phyloP scores from a whole-genome alignment of 2,113 vertebrate species.

The Solea solea region DNA sequence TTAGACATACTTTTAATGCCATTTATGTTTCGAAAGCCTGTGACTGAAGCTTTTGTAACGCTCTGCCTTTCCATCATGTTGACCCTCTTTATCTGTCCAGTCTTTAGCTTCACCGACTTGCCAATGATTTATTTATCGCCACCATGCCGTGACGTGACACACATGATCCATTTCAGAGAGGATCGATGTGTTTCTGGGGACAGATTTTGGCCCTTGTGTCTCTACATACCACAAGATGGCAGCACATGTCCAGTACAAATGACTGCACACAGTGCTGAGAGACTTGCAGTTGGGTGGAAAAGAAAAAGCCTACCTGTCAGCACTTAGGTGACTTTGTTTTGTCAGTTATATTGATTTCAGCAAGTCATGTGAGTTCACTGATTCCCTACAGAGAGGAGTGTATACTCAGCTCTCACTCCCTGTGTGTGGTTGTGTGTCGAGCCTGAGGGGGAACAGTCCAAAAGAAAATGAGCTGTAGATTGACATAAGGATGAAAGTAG shows the following conservation, averaged over 20 bases:
- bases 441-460: background rate
- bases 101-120: no score
- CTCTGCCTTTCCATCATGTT: no score
- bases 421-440: background rate
- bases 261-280: background rate
- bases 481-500: background rate
- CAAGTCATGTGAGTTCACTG: background rate
- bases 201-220: background rate
- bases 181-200: no score
- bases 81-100: no score
- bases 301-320: slow-evolving; percentile 10
- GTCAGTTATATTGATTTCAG: slow-evolving; percentile 13
- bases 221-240: slow-evolving; percentile 56
- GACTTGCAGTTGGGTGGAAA: background rate
- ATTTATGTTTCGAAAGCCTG: no score
- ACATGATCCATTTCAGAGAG: no score
- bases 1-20: no score
- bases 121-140: no score
- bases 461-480: background rate
- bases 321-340: slow-evolving; percentile 15
- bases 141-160: no score
- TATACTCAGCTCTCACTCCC: no score
- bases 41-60: no score
- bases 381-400: background rate
- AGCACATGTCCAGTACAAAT: slow-evolving; percentile 18